These are phyloP conservation scores for Adoxophyes honmai DNA, from an alignment of 1,140 invertebrate species.

Conservation along the genomic window DNA sequence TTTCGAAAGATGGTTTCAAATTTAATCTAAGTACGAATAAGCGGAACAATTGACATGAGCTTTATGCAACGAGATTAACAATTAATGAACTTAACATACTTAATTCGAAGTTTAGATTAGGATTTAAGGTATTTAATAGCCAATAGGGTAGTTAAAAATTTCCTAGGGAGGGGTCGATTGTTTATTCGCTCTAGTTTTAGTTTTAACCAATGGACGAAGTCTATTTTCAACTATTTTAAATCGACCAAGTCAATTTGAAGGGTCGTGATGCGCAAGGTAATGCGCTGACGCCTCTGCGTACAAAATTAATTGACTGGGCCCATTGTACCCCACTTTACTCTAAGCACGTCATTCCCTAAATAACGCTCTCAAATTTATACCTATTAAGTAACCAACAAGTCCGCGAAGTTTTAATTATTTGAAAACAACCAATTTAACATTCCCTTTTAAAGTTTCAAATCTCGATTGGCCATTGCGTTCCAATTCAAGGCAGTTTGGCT, in stretches of 20 bases:
- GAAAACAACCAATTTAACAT: slow-evolving; percentile 2
- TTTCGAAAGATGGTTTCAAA: slow-evolving; percentile 66
- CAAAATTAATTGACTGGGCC: too few relatives aligned
- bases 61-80: slow-evolving; percentile 4
- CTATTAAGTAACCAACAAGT: background rate
- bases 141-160: background rate
- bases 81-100: background rate
- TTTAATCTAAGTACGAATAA: slow-evolving; percentile 28
- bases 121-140: background rate
- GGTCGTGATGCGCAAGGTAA: background rate
- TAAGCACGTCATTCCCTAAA: too few relatives aligned
- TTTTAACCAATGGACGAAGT: background rate
- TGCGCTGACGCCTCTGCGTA: too few relatives aligned
- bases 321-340: too few relatives aligned
- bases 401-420: background rate
- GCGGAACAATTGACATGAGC: slow-evolving; percentile 35
- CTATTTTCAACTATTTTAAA: background rate
- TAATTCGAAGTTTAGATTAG: background rate
- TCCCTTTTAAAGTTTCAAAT: background rate
- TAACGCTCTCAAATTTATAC: background rate
- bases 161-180: too few relatives aligned
- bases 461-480: background rate
- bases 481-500: background rate
- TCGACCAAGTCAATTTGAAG: background rate
- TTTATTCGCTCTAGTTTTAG: too few relatives aligned